A percentile compares a stretch with the other conserved stretches of the same genome.
Conservation (phyloP, 2,113 vertebrate genomes). For the Nansenia antarctica region DNA sequence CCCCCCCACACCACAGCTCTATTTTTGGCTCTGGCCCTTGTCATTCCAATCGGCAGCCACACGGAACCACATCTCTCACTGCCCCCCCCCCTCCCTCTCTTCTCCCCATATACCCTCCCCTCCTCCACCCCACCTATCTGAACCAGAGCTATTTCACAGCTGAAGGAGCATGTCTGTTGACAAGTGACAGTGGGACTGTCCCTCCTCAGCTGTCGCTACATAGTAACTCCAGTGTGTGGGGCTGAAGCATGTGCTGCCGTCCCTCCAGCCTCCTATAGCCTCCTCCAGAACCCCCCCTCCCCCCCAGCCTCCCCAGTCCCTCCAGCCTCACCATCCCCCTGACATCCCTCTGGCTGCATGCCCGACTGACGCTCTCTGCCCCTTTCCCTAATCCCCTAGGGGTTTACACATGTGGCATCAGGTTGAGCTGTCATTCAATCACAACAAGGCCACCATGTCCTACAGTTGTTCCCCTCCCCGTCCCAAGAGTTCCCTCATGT, state of each 20-base stretch:
- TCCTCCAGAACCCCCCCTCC: neutral
- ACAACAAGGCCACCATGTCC: neutral
- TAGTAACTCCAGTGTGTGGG: conserved; percentile 46
- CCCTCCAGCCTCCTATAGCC: conserved; percentile 36
- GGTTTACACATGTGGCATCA: neutral
- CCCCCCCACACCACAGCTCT: conserved; percentile 32
- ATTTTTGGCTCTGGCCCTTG: conserved; percentile 67
- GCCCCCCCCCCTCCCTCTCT: neutral
- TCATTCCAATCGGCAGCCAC: conserved; percentile 19
- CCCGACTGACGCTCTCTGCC: conserved; percentile 7
- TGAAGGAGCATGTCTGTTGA: conserved; percentile 58
- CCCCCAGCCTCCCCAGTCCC: neutral
- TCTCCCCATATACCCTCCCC: neutral
- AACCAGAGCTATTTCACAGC: conserved; percentile 61
- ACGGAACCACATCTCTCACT: conserved; percentile 1
- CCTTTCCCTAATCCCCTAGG: conserved; percentile 14
- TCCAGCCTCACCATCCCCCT: neutral
- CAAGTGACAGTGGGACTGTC: conserved; percentile 49
- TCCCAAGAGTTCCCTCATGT: neutral
- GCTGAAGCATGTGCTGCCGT: conserved; percentile 43
- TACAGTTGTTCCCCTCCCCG: neutral
- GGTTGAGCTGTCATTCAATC: neutral
- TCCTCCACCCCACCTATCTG: conserved; percentile 39
- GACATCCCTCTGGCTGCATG: neutral
- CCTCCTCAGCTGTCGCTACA: conserved; percentile 67